A percentile compares a stretch with the other conserved stretches of the same genome.
Evolutionary conservation across 2,113 vertebrate genomes (phyloP).

Genomic region (Mustelus asterias): DNA sequence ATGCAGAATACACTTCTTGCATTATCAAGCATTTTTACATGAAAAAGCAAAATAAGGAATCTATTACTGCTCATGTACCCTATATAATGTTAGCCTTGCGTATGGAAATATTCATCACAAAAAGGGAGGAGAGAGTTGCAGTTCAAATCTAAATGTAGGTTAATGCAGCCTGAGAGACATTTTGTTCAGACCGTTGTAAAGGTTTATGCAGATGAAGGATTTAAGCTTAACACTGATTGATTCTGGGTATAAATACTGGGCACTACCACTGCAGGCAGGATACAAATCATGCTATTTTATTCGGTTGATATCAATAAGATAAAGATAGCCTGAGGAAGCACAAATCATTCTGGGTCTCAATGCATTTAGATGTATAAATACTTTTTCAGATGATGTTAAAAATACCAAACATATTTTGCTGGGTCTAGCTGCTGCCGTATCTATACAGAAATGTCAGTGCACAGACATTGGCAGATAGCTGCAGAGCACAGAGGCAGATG

Average conservation of each 20-base stretch:
- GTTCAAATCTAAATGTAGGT: neutral
- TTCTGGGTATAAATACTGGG: neutral
- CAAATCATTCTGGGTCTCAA: neutral
- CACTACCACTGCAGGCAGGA: neutral
- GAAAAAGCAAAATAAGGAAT: neutral
- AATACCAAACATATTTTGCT: neutral
- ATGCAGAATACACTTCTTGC: neutral
- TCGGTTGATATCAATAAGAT: neutral
- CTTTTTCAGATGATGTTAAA: neutral
- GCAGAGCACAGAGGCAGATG: neutral
- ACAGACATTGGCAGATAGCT: neutral
- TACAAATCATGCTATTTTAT: neutral
- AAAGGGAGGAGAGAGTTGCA: neutral
- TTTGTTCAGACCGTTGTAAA: neutral
- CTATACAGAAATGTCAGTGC: neutral
- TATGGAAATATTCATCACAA: neutral
- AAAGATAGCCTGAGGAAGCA: neutral
- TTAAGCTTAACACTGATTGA: conserved; percentile 2
- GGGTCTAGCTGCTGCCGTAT: neutral
- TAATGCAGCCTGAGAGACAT: neutral
- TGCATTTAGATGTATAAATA: neutral
- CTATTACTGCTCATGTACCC: neutral
- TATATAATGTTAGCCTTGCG: neutral
- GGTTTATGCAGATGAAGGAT: neutral
- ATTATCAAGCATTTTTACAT: neutral